These are phyloP conservation scores for Xestia sexstrigata DNA, from an alignment of 2,888 invertebrate species.

Conservation along the genomic window DNA sequence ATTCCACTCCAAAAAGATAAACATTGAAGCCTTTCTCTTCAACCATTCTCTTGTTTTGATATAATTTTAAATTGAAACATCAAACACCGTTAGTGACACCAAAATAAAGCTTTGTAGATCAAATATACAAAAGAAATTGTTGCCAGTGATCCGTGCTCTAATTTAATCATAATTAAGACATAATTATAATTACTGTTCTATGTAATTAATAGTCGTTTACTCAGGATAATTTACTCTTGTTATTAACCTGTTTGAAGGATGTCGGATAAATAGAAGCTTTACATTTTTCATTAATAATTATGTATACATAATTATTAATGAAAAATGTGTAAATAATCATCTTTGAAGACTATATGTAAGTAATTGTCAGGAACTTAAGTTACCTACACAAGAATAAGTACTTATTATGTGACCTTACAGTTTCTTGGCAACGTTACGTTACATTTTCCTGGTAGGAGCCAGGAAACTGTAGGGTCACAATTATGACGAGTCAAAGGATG, in stretches of 20 bases:
- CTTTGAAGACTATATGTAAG: neutral
- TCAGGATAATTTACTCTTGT: constrained; percentile 28
- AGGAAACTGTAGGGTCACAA: too few relatives aligned
- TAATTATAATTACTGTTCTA: constrained; percentile 39
- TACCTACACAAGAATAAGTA: neutral
- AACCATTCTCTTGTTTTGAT: neutral
- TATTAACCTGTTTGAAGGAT: constrained; percentile 34
- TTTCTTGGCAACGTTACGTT: too few relatives aligned
- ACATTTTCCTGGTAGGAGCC: too few relatives aligned
- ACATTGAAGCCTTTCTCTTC: neutral
- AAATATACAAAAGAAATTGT: constrained; percentile 32
- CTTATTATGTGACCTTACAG: too few relatives aligned
- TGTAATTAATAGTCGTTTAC: constrained; percentile 39
- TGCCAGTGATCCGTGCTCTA: constrained; percentile 8
- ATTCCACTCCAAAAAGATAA: constrained; percentile 7
- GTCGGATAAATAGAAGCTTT: constrained; percentile 4
- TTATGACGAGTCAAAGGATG: too few relatives aligned
- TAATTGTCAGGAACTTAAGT: neutral
- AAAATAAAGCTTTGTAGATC: constrained; percentile 1
- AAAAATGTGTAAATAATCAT: neutral
- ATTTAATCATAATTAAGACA: constrained; percentile 38
- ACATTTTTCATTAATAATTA: constrained; percentile 2
- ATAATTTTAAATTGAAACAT: constrained; percentile 20
- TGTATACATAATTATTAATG: neutral
- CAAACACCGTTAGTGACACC: constrained; percentile 18